Percentiles rank a stretch among this genome's conserved stretches.
phyloP scores from a whole-genome alignment of 2,888 invertebrate species.

The Agrotis clavis region DNA sequence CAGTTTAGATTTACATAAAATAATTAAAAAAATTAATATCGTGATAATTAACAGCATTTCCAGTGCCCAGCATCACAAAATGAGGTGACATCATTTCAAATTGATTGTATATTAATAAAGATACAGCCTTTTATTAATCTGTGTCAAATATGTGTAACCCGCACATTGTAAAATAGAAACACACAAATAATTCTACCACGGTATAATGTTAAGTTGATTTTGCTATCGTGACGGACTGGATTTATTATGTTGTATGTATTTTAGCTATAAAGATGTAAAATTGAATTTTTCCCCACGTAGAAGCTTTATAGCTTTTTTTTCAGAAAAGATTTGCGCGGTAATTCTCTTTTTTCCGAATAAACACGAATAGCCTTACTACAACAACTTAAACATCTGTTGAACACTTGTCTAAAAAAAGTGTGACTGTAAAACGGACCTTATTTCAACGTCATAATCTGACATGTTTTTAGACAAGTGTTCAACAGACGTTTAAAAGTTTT shows the following conservation, averaged over 20 bases:
- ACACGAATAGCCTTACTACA: too few relatives aligned
- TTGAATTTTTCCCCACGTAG: too few relatives aligned
- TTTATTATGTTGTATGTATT: constrained; percentile 11
- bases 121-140: neutral
- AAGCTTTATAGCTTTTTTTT: too few relatives aligned
- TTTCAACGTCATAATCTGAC: too few relatives aligned
- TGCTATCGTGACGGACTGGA: constrained; percentile 25
- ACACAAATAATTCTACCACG: constrained; percentile 59
- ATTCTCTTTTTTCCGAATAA: neutral
- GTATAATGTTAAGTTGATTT: constrained; percentile 45
- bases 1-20: too few relatives aligned
- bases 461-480: too few relatives aligned
- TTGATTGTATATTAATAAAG: neutral
- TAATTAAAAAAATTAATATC: too few relatives aligned
- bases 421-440: too few relatives aligned
- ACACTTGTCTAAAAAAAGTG: too few relatives aligned
- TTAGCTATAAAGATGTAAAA: neutral
- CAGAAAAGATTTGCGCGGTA: neutral
- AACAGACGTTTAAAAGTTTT: too few relatives aligned
- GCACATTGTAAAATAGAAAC: constrained; percentile 39
- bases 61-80: neutral
- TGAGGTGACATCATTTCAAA: neutral
- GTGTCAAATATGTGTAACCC: constrained; percentile 42
- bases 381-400: too few relatives aligned
- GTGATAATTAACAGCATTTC: too few relatives aligned